Conservation (phyloP, 2,797 vertebrate species). For the Rhinatrema bivittatum region DNA sequence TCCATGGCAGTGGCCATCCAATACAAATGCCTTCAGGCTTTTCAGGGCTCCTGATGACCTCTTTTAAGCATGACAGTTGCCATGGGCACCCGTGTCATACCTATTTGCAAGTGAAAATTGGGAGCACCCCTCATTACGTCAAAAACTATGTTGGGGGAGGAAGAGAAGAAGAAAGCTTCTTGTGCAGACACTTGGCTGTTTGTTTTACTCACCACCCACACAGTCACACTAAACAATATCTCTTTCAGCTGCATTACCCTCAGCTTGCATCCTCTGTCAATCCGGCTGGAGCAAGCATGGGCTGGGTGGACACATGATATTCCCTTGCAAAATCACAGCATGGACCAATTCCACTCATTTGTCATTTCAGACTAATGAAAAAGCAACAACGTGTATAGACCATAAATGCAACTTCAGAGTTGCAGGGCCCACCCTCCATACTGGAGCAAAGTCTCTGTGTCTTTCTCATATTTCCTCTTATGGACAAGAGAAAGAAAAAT, state of each 20-base stretch:
- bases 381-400: slow-evolving; percentile 18
- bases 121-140: slow-evolving; percentile 48
- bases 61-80: slow-evolving; percentile 58
- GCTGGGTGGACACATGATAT: slow-evolving; percentile 30
- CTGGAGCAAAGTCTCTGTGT: no score
- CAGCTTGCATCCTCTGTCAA: slow-evolving; percentile 49
- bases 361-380: slow-evolving; percentile 10
- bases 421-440: no score
- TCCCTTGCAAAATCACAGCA: slow-evolving; percentile 2
- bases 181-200: slow-evolving; percentile 50
- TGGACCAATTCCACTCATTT: slow-evolving; percentile 23
- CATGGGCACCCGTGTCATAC: slow-evolving; percentile 44
- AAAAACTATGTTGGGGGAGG: slow-evolving; percentile 36
- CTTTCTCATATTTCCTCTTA: no score
- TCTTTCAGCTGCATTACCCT: slow-evolving; percentile 53
- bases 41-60: slow-evolving; percentile 48
- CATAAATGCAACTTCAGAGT: no score
- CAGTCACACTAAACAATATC: slow-evolving; percentile 56
- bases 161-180: slow-evolving; percentile 47
- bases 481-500: no score
- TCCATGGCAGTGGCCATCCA: slow-evolving; percentile 24
- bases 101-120: slow-evolving; percentile 53
- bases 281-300: slow-evolving; percentile 41
- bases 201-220: slow-evolving; percentile 56
- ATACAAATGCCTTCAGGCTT: slow-evolving; percentile 47